Evolutionary conservation across 2,888 invertebrate genomes (phyloP).

Genomic region (Habrosyne pyritoides): DNA sequence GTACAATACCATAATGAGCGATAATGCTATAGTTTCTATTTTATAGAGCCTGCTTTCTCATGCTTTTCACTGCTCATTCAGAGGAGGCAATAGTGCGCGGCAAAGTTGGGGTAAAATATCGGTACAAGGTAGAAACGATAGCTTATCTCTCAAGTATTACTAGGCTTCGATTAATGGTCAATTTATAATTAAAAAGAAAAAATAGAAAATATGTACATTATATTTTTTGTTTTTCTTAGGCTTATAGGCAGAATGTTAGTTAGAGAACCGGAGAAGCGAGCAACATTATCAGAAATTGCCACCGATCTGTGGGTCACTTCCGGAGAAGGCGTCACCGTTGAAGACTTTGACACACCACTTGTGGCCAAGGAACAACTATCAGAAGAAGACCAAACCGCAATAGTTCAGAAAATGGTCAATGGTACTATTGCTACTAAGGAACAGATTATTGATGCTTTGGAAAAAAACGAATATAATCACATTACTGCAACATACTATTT

Average conservation of each 20-base stretch:
- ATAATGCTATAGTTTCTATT: too few relatives aligned
- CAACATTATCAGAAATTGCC: conserved; percentile 94
- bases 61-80: too few relatives aligned
- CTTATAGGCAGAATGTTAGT: conserved; percentile 97
- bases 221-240: conserved; percentile 72
- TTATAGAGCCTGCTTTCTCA: too few relatives aligned
- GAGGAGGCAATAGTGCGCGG: too few relatives aligned
- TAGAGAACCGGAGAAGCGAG: conserved; percentile 95
- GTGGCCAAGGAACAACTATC: conserved; percentile 95
- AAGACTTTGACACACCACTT: conserved; percentile 89
- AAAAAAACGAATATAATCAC: conserved; percentile 98
- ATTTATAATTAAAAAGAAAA: too few relatives aligned
- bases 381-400: conserved; percentile 95
- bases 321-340: conserved; percentile 78
- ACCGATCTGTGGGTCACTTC: conserved; percentile 92
- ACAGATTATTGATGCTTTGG: conserved; percentile 95
- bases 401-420: conserved; percentile 97
- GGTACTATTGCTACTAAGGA: conserved; percentile 97
- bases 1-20: too few relatives aligned
- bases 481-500: conserved; percentile 99
- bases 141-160: too few relatives aligned
- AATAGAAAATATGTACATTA: too few relatives aligned
- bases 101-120: too few relatives aligned
- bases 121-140: too few relatives aligned
- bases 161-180: too few relatives aligned